A percentile compares a stretch with the other conserved stretches of the same genome.
phyloP scores from a whole-genome alignment of 2,888 invertebrate genomes.

The Leptinotarsa rubiginosa region DNA sequence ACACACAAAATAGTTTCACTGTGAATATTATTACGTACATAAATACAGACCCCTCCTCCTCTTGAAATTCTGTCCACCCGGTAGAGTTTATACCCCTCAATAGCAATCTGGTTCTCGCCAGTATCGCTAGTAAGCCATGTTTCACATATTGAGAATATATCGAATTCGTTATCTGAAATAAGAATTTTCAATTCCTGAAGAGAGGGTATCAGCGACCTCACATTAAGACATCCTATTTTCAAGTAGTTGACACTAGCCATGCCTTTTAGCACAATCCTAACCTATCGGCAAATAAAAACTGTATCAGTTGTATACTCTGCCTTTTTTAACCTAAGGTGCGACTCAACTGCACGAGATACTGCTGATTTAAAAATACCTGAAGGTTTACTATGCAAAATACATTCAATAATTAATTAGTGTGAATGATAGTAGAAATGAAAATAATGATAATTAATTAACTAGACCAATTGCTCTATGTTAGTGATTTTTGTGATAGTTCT shows the following conservation, averaged over 20 bases:
- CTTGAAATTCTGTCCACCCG: not conserved
- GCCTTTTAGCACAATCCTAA: no score
- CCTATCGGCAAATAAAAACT: no score
- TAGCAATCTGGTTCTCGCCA: not conserved
- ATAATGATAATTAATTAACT: not conserved
- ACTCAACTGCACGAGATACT: not conserved
- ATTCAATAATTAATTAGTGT: not conserved
- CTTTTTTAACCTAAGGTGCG: not conserved
- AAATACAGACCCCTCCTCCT: slow-evolving; percentile 2
- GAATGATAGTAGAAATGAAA: not conserved
- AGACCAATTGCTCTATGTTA: not conserved
- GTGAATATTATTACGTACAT: not conserved
- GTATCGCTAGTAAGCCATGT: not conserved
- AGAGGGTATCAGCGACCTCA: not conserved
- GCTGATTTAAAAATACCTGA: not conserved
- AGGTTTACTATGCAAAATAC: not conserved
- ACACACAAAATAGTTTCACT: not conserved
- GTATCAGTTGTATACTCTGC: not conserved
- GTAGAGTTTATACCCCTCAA: not conserved
- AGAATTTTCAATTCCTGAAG: not conserved
- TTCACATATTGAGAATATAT: slow-evolving; percentile 6
- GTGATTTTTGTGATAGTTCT: not conserved
- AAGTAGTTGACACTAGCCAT: not conserved
- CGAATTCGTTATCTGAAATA: not conserved
- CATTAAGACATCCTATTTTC: not conserved